These are phyloP conservation scores for Apostichopus japonicus DNA, from an alignment of 35 echinoderm and acorn worm species.

Conservation along the genomic window DNA sequence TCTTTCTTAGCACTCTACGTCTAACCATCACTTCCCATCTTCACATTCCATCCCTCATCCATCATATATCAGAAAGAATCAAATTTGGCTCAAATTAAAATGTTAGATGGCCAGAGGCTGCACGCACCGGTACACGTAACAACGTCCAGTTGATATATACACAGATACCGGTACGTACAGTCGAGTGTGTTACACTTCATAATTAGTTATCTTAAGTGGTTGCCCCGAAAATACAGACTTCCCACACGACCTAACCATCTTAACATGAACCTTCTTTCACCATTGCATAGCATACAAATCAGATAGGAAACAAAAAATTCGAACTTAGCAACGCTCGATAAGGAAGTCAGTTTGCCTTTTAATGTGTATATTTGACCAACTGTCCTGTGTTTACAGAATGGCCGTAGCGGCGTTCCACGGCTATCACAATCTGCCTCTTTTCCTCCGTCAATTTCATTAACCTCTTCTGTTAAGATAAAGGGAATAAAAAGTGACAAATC, in stretches of 20 bases:
- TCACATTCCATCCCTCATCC: too few species aligned
- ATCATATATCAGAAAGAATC: too few species aligned
- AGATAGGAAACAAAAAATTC: not conserved
- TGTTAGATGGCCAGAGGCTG: too few species aligned
- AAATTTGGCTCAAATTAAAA: too few species aligned
- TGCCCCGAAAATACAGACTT: not conserved
- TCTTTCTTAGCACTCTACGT: too few species aligned
- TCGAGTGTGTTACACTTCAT: too few species aligned
- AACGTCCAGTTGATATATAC: too few species aligned
- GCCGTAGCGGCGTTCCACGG: not conserved
- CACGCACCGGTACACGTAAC: too few species aligned
- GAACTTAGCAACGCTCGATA: constrained; percentile 10
- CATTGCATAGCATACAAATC: not conserved
- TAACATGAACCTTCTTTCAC: not conserved
- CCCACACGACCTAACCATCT: not conserved
- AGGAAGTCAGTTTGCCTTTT: constrained; percentile 6
- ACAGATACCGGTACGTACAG: too few species aligned
- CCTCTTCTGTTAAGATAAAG: not conserved
- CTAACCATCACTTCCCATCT: too few species aligned
- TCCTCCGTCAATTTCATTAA: constrained; percentile 24
- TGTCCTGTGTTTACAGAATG: constrained; percentile 24
- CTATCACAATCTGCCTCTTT: not conserved
- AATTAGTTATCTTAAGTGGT: not conserved
- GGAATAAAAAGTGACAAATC: not conserved
- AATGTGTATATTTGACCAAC: constrained; percentile 42